phyloP scores from a whole-genome alignment of 2,797 vertebrate species.

The Centropyge bicolor region DNA sequence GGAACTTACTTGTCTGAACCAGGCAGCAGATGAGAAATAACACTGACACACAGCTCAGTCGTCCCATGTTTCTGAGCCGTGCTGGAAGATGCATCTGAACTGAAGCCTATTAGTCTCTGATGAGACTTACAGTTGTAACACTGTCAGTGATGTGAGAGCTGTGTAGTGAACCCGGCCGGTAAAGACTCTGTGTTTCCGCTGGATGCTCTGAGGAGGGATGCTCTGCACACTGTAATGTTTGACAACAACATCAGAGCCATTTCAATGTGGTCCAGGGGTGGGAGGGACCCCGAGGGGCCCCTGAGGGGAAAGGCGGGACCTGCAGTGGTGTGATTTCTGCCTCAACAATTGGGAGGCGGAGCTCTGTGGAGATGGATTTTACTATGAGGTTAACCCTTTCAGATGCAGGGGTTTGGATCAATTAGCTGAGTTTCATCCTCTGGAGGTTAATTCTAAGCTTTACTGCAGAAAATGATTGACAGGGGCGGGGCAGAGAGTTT shows the following conservation, averaged over 20 bases:
- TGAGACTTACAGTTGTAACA: background rate
- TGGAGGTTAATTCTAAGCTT: background rate
- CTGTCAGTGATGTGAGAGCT: background rate
- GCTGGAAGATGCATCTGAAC: constrained; percentile 2
- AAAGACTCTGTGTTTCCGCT: constrained; percentile 29
- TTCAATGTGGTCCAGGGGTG: constrained; percentile 80
- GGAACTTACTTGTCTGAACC: constrained; percentile 77
- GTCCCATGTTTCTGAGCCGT: constrained; percentile 64
- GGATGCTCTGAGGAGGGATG: constrained; percentile 43
- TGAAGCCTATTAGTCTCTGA: background rate
- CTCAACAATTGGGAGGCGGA: constrained; percentile 74
- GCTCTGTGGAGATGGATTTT: constrained; percentile 38
- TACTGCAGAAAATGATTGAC: background rate
- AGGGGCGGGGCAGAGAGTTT: background rate
- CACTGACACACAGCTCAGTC: constrained; percentile 38
- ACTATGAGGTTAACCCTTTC: constrained; percentile 73
- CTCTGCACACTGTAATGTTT: constrained; percentile 68
- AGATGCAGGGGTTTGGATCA: background rate
- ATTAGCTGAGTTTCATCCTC: background rate
- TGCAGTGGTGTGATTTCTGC: constrained; percentile 85
- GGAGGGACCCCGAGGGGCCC: constrained; percentile 68
- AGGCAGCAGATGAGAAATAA: constrained; percentile 64
- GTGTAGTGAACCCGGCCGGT: background rate
- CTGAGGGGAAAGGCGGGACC: constrained; percentile 50
- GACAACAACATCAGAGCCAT: constrained; percentile 79